These are phyloP conservation scores for Andrena minutula DNA, from an alignment of 2,888 invertebrate genomes.

Conservation along the genomic window DNA sequence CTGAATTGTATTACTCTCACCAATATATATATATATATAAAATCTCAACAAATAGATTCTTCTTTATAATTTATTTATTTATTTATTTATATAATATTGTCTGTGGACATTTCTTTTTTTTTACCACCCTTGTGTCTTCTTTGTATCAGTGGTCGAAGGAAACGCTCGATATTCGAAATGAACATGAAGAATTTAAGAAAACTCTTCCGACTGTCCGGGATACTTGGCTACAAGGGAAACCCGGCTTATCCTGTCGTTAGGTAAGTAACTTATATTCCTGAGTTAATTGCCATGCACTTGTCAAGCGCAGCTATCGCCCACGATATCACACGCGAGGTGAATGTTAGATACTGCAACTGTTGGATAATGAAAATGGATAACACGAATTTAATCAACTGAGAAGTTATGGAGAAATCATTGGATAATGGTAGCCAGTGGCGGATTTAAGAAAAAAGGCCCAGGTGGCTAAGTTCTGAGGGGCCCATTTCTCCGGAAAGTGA, in stretches of 20 bases:
- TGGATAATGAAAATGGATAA: background rate
- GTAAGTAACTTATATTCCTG: constrained; percentile 31
- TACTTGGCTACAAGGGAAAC: constrained; percentile 42
- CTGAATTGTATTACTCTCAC: too few relatives aligned
- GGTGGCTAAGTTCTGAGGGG: too few relatives aligned
- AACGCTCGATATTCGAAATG: constrained; percentile 42
- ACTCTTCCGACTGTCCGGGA: constrained; percentile 34
- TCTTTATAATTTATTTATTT: too few relatives aligned
- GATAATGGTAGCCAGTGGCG: too few relatives aligned
- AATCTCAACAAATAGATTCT: too few relatives aligned
- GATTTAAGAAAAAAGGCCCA: too few relatives aligned
- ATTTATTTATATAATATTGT: too few relatives aligned
- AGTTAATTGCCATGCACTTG: background rate
- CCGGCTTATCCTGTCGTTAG: constrained; percentile 50
- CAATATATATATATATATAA: too few relatives aligned
- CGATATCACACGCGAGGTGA: background rate
- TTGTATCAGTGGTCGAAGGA: constrained; percentile 48
- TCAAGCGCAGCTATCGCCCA: background rate
- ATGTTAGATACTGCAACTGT: background rate
- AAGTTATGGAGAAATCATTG: background rate
- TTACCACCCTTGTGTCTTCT: background rate
- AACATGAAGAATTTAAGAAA: constrained; percentile 30
- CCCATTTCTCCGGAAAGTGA: too few relatives aligned
- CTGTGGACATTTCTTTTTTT: too few relatives aligned
- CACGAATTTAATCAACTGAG: background rate